Base-by-base conservation (phyloP, 2,113 vertebrate genomes). In the Myiopsitta monachus region DNA sequence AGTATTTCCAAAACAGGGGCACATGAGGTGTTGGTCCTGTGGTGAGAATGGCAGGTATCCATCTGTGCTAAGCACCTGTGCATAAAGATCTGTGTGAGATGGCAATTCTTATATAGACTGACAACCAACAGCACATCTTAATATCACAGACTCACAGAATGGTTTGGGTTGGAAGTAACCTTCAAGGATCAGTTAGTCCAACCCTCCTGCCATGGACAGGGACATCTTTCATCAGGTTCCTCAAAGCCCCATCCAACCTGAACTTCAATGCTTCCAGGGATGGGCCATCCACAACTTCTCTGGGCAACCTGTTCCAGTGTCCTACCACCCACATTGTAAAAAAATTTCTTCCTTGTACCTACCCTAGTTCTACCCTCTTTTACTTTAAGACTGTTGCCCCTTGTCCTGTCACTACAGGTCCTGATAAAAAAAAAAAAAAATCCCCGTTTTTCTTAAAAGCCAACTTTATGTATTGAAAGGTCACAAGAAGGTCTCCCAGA, bases 51-150 rank as follows among this genome's bases (percentile, higher is more conserved):
- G 23, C 61, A 75, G 43, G 51, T 43, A 66, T 47, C n/a, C n/a
- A 39, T 18, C 28, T 1, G 1, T 38, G 49, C n/a, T 85, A 33
- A 64, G 18, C 41, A 57, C 28, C 41, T 3, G 1, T 54, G 47
- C 6, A 1, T 39, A 22, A 27, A 63, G 47, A 10, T 7, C 47
- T 3, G 3, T 66, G 41, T 1, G 2, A n/a, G 41, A 85, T n/a
- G 23, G 9, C 28, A 47, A 5, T 47, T 75, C 30, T 55, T 55
- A 33, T 18, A 28, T 66, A 75, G 61, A 23, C 18, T 57, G 23
- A 18, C 83, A 85, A 39, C n/a, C 28, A 75, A 18, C 14, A 55
- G 14, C 41, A 38, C 14, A 10, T 36, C 43, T 41, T 76, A 67
- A 21, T 39, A 47, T 47, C 49, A 47, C 18, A 41, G 36, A 49